phyloP scores from a whole-genome alignment of 1,140 invertebrate genomes.

The Triops cancriformis region DNA sequence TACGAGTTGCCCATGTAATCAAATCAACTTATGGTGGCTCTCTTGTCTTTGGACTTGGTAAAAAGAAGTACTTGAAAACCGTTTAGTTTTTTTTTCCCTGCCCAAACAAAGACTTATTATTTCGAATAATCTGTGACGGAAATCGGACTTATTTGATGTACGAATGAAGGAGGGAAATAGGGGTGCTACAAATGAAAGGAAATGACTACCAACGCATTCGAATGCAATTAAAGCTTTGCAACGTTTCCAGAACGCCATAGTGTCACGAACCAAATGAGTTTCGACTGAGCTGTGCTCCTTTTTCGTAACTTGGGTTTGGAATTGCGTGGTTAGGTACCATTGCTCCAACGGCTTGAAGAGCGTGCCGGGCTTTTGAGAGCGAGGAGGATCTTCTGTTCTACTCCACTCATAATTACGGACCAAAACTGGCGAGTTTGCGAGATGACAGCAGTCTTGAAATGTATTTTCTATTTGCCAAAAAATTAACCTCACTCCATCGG shows the following conservation, averaged over 20 bases:
- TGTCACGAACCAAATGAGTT: constrained; percentile 9
- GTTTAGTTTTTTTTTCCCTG: too few species aligned
- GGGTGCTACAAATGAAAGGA: neutral
- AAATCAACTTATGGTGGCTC: constrained; percentile 11
- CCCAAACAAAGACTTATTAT: too few species aligned
- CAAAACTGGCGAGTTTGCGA: neutral
- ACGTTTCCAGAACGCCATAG: neutral
- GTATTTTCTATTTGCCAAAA: neutral
- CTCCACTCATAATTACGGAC: neutral
- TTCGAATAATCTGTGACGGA: neutral
- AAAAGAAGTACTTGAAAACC: neutral
- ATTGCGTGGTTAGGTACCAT: too few species aligned
- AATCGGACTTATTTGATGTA: neutral
- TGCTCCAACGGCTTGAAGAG: neutral
- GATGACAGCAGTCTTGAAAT: neutral
- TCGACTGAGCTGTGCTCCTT: neutral
- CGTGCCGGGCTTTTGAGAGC: neutral
- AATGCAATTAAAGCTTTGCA: neutral
- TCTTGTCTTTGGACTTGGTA: neutral
- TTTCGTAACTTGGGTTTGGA: neutral
- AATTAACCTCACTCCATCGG: neutral
- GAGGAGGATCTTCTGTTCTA: neutral
- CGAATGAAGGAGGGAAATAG: neutral
- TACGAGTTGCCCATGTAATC: constrained; percentile 10
- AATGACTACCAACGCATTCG: neutral